Conservation (phyloP, 2,888 invertebrate genomes). For the Cataglyphis rosenhaueri region DNA sequence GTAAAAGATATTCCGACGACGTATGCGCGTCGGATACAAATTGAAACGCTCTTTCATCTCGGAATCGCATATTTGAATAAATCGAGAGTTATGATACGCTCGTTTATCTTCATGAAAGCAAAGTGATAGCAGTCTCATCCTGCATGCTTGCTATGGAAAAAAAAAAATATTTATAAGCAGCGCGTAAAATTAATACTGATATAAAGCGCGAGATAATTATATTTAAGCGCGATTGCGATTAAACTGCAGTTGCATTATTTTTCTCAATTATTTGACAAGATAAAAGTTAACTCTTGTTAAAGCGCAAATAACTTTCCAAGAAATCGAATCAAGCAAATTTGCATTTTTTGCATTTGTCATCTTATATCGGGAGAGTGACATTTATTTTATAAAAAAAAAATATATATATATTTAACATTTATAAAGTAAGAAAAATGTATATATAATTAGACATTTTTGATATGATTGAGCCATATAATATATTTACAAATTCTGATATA, state of each 20-base stretch:
- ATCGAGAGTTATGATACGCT: constrained; percentile 25
- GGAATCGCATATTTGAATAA: constrained; percentile 50
- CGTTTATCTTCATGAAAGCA: constrained; percentile 47
- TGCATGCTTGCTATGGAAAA: not conserved
- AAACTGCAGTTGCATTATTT: not conserved
- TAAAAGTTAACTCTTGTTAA: not conserved
- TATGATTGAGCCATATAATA: not conserved
- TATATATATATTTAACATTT: not conserved
- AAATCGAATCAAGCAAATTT: not conserved
- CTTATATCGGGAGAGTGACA: not conserved
- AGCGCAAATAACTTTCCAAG: not conserved
- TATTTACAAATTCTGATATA: not conserved
- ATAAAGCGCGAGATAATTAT: constrained; percentile 22
- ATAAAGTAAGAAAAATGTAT: not conserved
- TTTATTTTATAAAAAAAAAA: not conserved
- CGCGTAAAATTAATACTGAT: constrained; percentile 32
- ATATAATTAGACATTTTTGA: not conserved
- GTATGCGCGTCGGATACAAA: constrained; percentile 21
- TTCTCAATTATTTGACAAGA: not conserved
- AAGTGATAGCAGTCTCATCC: constrained; percentile 35
- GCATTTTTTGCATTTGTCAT: not conserved
- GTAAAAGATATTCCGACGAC: not conserved
- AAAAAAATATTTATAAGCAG: constrained; percentile 25
- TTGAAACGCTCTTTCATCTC: constrained; percentile 44
- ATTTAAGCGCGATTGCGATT: not conserved